Conservation (phyloP, 2,888 invertebrate species). For the Sarcophaga variegata region DNA sequence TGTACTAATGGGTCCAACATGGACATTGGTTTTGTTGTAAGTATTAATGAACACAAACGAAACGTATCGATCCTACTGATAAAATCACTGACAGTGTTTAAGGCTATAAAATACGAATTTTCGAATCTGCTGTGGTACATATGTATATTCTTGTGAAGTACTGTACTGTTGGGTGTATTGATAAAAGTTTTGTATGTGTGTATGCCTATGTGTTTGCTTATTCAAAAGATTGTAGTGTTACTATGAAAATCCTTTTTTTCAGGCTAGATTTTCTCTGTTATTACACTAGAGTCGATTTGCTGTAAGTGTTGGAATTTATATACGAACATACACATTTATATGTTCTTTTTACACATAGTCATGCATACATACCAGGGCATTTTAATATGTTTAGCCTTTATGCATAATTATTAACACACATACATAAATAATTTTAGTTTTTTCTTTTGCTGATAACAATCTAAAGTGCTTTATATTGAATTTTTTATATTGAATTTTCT, state of each 20-base stretch:
- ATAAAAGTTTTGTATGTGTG: no score
- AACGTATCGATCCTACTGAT: no score
- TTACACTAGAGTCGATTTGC: not conserved
- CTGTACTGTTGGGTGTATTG: no score
- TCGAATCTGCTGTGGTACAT: no score
- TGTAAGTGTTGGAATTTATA: not conserved
- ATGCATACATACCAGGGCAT: no score
- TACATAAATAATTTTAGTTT: slow-evolving; percentile 48
- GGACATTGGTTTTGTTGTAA: no score
- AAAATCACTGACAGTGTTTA: no score
- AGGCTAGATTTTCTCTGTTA: slow-evolving; percentile 2
- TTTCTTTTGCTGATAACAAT: slow-evolving; percentile 26
- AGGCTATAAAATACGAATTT: no score
- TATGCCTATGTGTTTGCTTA: not conserved
- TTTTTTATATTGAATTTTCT: not conserved
- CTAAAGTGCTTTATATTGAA: slow-evolving; percentile 50
- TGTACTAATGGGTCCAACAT: no score
- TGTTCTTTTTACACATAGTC: not conserved
- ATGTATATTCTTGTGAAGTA: no score
- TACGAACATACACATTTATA: not conserved
- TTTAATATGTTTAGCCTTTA: slow-evolving; percentile 17
- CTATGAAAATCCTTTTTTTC: slow-evolving; percentile 6
- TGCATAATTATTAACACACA: slow-evolving; percentile 61
- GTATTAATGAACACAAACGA: no score
- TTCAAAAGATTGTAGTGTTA: slow-evolving; percentile 19